Conservation (phyloP, 1,140 invertebrate genomes). For the Octopus sinensis region DNA sequence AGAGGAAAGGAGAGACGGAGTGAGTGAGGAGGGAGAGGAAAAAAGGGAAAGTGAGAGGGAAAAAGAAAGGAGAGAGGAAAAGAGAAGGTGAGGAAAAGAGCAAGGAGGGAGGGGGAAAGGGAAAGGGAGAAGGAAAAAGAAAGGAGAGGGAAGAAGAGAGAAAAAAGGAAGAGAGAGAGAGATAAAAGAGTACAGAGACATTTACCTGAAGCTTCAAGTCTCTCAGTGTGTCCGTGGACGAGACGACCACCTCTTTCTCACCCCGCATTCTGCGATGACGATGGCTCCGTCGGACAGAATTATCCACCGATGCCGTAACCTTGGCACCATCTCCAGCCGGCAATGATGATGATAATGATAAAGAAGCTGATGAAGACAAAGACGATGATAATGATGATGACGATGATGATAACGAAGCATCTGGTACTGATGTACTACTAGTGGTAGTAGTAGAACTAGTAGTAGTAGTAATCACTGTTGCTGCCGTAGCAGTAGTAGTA, state of each 20-base stretch:
- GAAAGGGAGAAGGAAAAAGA: background rate
- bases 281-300: slow-evolving; percentile 46
- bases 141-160: background rate
- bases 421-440: background rate
- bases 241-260: slow-evolving; percentile 55
- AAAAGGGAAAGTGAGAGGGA: no score
- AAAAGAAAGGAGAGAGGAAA: background rate
- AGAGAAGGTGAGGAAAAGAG: no score
- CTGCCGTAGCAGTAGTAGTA: background rate
- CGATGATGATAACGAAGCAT: background rate
- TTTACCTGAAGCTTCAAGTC: slow-evolving; percentile 54
- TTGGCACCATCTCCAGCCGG: slow-evolving; percentile 22
- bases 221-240: slow-evolving; percentile 52
- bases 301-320: slow-evolving; percentile 14
- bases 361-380: background rate
- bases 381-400: background rate
- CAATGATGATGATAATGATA: background rate
- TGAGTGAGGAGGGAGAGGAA: no score
- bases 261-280: slow-evolving; percentile 53
- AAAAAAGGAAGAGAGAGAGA: background rate
- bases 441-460: background rate
- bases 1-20: no score
- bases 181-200: background rate
- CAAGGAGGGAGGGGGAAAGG: no score
- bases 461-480: background rate